A percentile compares a stretch with the other conserved stretches of the same genome.
Conservation (phyloP, 2,113 vertebrate species). For the Gallinago undulata region DNA sequence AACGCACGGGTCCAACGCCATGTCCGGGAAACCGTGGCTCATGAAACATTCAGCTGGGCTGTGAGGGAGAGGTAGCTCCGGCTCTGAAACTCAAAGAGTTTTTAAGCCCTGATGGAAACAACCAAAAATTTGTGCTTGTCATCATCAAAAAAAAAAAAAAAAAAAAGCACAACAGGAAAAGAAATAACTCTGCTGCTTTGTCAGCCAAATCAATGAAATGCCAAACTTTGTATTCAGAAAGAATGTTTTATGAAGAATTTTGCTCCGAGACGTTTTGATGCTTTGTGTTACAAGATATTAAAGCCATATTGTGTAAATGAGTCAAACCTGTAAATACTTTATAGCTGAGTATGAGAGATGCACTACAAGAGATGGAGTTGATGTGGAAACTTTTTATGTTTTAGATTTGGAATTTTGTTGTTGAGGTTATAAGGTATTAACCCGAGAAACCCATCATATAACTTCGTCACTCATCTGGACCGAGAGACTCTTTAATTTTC, state of each 20-base stretch:
- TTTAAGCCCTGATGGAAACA: neutral
- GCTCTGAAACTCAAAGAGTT: neutral
- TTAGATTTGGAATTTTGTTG: neutral
- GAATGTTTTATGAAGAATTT: conserved; percentile 53
- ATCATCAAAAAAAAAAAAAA: neutral
- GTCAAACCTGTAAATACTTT: conserved; percentile 59
- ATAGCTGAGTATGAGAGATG: neutral
- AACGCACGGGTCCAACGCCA: neutral
- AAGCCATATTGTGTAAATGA: conserved; percentile 69
- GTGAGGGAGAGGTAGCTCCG: neutral
- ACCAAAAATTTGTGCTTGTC: conserved; percentile 33
- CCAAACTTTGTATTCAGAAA: conserved; percentile 47
- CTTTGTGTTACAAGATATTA: conserved; percentile 44
- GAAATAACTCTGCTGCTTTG: neutral
- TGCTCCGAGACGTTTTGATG: neutral
- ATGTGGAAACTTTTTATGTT: neutral
- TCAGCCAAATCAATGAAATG: neutral
- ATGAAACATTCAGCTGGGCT: neutral
- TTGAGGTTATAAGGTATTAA: conserved; percentile 11
- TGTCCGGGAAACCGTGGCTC: neutral
- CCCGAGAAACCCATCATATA: neutral
- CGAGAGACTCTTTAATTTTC: neutral
- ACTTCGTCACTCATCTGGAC: neutral
- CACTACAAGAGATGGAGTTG: conserved; percentile 17
- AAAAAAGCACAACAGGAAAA: neutral